These are phyloP conservation scores for Meriones unguiculatus DNA, from an alignment of 2,113 vertebrate species.

Conservation along the genomic window DNA sequence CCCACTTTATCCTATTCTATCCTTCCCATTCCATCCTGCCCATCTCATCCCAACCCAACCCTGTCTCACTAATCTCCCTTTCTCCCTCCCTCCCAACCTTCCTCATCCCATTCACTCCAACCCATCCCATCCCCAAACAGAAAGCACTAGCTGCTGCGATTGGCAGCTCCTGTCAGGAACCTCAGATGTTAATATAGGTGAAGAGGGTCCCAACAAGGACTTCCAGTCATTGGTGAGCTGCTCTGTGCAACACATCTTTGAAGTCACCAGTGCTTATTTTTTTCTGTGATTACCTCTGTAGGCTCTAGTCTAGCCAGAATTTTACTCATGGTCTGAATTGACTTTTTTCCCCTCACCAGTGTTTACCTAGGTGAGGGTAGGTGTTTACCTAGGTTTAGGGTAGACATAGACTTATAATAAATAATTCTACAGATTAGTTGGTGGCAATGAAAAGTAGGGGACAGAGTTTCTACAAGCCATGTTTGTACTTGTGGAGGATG, in stretches of 20 bases:
- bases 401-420: background rate
- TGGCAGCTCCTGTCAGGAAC: background rate
- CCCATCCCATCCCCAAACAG: background rate
- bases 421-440: background rate
- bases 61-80: background rate
- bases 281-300: no score
- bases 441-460: background rate
- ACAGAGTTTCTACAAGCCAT: background rate
- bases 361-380: background rate
- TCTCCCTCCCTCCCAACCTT: background rate
- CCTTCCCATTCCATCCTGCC: no score
- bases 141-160: background rate
- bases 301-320: no score
- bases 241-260: background rate
- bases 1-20: background rate
- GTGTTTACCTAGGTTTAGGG: no score
- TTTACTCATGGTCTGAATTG: background rate
- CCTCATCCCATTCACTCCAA: accelerated
- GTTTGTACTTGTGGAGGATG: background rate
- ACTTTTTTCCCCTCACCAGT: background rate
- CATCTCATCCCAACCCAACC: background rate
- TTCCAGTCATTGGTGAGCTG: background rate
- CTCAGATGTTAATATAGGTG: background rate
- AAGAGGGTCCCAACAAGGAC: background rate
- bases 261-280: no score